These are phyloP conservation scores for Fistularia commersonii DNA, from an alignment of 2,797 vertebrate species.

Conservation along the genomic window DNA sequence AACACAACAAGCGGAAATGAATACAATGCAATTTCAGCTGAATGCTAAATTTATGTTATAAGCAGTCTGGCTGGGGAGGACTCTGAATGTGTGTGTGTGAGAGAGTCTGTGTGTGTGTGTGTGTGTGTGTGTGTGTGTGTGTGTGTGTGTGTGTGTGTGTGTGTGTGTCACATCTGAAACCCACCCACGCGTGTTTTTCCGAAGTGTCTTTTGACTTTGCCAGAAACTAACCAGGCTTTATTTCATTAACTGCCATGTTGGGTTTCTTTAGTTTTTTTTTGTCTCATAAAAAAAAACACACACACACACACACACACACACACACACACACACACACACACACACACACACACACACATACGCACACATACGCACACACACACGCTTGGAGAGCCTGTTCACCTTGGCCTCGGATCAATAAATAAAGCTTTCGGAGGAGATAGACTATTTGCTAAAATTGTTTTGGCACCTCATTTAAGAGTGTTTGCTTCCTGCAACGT, in stretches of 20 bases:
- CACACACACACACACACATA: not conserved
- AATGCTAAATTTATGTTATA: too few species aligned
- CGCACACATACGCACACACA: not conserved
- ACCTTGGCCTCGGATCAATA: slow-evolving; percentile 31
- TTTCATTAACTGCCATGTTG: not conserved
- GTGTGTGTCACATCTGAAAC: too few species aligned
- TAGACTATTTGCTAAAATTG: slow-evolving; percentile 23
- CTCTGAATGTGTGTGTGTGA: too few species aligned
- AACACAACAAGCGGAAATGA: too few species aligned
- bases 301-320: not conserved
- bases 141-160: too few species aligned
- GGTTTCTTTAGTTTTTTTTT: not conserved
- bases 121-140: too few species aligned
- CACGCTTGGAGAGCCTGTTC: slow-evolving; percentile 15
- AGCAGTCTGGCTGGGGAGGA: too few species aligned
- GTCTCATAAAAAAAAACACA: not conserved
- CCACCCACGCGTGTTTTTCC: too few species aligned
- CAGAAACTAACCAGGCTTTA: not conserved
- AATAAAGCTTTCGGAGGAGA: slow-evolving; percentile 37
- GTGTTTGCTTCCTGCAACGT: slow-evolving; percentile 17
- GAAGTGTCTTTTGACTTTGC: not conserved
- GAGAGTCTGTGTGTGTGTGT: too few species aligned
- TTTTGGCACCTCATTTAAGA: slow-evolving; percentile 41
- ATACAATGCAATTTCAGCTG: too few species aligned
- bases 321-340: not conserved